Evolutionary conservation across 92 coral and sea anemone species (phyloP), one percentile per base, ranked within the genome.

Genomic region (Heliopora coerulea): DNA sequence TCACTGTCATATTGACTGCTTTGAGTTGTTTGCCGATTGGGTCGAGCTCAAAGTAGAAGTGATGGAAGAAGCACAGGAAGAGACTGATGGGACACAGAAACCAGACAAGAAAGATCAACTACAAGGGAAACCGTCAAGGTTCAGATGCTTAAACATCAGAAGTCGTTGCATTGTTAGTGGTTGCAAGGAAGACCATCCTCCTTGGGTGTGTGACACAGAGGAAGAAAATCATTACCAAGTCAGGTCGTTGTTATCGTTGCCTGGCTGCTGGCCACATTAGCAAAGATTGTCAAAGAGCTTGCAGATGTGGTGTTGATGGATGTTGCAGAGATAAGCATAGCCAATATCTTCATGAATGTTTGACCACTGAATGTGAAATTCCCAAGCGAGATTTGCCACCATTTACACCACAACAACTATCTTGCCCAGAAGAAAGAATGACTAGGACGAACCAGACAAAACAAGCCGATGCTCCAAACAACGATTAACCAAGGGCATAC

Each of bases 21-120:
- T 65, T 13, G 82, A 75, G 25, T 65, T 56, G 12, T 21, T 65
- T 6, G 56, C 41, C 31, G 73, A 65, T 0, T 65, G 73, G 73
- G 26, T 65, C 3, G 73, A 59, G 56, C 14, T 49, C 33, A 1
- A 21, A 23, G 75, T 78, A 0, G 28, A 64, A 28, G 35, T 78
- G 8, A 54, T 78, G 76, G 82, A 78, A 34, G 82, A 78, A 26
- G 83, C 83, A 39, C 30, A 28, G 24, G 83, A 78, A 25, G 67
- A 65, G 56, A 65, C 76, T 1, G 18, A 30, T 10, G 82, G 75
- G 20, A 11, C 1, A 12, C 35, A 12, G 27, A 56, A 14, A 6
- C 10, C 12, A 40, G 34, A n/a, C 17, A 46, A 56, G 3, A 29
- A n/a, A 35, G 8, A 23, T n/a, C 6, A 37, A 4, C 32, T 18